Conservation (phyloP, 2,888 invertebrate genomes). For the Auanema freiburgensis region DNA sequence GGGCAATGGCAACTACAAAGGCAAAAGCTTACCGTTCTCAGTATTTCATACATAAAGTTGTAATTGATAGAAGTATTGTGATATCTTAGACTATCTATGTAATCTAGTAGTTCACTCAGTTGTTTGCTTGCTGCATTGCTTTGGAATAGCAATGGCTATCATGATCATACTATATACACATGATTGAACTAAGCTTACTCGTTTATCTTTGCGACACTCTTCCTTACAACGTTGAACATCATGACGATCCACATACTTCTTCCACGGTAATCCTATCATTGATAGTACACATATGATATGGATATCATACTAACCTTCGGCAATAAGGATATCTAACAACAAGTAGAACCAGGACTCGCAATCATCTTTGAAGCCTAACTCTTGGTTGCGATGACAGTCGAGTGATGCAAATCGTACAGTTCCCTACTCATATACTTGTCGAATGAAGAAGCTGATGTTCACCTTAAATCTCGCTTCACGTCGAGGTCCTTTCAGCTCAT, state of each 20-base stretch:
- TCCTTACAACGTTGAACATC: slow-evolving; percentile 45
- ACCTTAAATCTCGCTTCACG: slow-evolving; percentile 44
- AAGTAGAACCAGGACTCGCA: slow-evolving; percentile 60
- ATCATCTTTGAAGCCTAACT: slow-evolving; percentile 54
- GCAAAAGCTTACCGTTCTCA: slow-evolving; percentile 23
- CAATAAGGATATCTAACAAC: slow-evolving; percentile 45
- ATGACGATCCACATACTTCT: slow-evolving; percentile 35
- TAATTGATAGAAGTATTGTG: slow-evolving; percentile 46
- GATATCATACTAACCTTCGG: background rate
- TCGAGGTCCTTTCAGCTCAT: slow-evolving; percentile 45
- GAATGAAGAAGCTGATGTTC: background rate
- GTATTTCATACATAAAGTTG: slow-evolving; percentile 38
- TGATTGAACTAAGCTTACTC: too few relatives aligned
- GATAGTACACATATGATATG: background rate
- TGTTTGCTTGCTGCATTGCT: slow-evolving; percentile 18
- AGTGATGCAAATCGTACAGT: slow-evolving; percentile 58
- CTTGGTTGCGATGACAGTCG: slow-evolving; percentile 44
- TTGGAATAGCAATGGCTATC: too few relatives aligned
- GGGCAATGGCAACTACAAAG: slow-evolving; percentile 1
- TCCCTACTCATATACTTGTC: slow-evolving; percentile 33
- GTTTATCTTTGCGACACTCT: slow-evolving; percentile 34
- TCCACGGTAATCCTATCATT: slow-evolving; percentile 51
- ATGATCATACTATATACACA: too few relatives aligned
- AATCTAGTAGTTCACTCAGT: slow-evolving; percentile 41
- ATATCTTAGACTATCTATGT: slow-evolving; percentile 46